These are phyloP conservation scores for Lepidocyrtinus sp. DNA, from an alignment of 2,888 invertebrate species.

Conservation along the genomic window DNA sequence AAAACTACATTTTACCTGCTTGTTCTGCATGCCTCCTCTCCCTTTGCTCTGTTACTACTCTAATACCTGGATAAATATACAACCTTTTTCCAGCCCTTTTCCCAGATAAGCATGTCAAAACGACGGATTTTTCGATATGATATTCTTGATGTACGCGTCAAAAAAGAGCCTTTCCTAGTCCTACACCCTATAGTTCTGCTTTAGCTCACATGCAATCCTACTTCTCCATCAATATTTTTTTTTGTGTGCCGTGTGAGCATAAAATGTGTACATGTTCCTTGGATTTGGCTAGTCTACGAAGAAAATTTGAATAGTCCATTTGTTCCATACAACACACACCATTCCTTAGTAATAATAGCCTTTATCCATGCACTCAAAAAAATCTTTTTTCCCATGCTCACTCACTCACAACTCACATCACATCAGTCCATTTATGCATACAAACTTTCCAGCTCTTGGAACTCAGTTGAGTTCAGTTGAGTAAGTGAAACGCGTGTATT, in stretches of 20 bases:
- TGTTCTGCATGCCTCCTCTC: not conserved
- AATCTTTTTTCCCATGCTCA: not conserved
- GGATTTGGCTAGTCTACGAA: not conserved
- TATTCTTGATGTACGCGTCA: not conserved
- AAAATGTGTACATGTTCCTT: not conserved
- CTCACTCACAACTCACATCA: not conserved
- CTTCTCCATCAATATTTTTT: not conserved
- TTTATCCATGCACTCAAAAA: not conserved
- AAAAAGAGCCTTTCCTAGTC: not conserved
- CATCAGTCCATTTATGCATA: not conserved
- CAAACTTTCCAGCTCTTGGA: too few species aligned
- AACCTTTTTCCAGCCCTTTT: not conserved
- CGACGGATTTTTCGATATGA: not conserved
- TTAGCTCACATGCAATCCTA: too few species aligned
- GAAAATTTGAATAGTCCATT: not conserved
- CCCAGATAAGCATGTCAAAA: not conserved
- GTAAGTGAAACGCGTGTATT: too few species aligned
- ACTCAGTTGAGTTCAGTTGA: too few species aligned
- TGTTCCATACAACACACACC: not conserved
- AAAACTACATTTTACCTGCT: not conserved
- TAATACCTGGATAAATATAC: too few species aligned
- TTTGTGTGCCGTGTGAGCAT: not conserved
- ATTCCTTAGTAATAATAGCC: not conserved
- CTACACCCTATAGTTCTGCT: too few species aligned
- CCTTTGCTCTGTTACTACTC: not conserved